phyloP scores from a whole-genome alignment of 2,888 invertebrate species.

The Nasonia oneida region DNA sequence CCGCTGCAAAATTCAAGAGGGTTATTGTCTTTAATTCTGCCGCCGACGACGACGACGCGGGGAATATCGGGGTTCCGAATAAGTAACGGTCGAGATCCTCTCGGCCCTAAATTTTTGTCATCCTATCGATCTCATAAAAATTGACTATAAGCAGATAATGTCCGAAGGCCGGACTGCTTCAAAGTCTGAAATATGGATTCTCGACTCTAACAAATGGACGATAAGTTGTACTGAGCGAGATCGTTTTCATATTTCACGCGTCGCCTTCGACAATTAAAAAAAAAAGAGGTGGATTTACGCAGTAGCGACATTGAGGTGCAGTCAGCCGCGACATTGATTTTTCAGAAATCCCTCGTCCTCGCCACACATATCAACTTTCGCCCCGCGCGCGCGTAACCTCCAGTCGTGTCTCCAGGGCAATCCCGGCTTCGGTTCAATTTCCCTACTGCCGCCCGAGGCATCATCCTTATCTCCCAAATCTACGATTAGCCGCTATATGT shows the following conservation, averaged over 20 bases:
- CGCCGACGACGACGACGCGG: not conserved
- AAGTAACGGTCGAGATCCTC: conserved; percentile 11
- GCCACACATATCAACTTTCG: not conserved
- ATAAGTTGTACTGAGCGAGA: conserved; percentile 18
- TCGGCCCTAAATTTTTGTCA: conserved; percentile 27
- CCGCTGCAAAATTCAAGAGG: not conserved
- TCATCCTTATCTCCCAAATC: conserved; percentile 7
- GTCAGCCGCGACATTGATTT: not conserved
- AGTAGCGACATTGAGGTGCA: not conserved
- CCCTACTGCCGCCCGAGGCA: not conserved
- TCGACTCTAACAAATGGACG: conserved; percentile 28
- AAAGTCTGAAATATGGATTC: conserved; percentile 49
- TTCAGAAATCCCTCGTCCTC: not conserved
- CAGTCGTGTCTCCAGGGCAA: conserved; percentile 6
- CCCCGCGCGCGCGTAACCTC: not conserved
- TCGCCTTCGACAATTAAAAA: too few relatives aligned
- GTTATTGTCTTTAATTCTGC: too few relatives aligned
- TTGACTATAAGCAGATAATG: conserved; percentile 43
- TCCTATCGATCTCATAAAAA: conserved; percentile 50
- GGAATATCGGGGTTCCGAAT: not conserved
- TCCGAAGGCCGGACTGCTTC: conserved; percentile 20
- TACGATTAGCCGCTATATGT: not conserved
- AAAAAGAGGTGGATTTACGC: not conserved
- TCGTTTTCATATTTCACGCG: conserved; percentile 2
- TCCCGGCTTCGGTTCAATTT: not conserved